A percentile compares a stretch with the other conserved stretches of the same genome.
These are phyloP conservation scores for Elephas maximus DNA, from an alignment of 2,113 vertebrate species.

Conservation along the genomic window DNA sequence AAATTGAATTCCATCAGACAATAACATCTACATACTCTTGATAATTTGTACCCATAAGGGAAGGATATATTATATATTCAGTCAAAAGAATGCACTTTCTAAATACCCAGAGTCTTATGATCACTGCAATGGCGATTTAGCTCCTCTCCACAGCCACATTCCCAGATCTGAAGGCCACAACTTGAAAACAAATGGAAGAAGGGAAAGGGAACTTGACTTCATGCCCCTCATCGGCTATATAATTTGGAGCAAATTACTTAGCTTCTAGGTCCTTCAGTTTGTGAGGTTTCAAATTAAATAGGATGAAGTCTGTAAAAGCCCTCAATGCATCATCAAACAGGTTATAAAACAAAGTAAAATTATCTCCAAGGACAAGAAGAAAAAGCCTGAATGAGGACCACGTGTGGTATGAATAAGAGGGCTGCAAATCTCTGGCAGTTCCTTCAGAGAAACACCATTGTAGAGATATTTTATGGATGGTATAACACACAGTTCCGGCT, in stretches of 20 bases:
- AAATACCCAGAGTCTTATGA: not conserved
- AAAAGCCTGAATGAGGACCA: not conserved
- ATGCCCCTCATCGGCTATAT: not conserved
- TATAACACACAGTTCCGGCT: not conserved
- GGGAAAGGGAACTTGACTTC: not conserved
- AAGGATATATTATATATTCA: not conserved
- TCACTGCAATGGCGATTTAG: not conserved
- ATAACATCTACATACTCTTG: not conserved
- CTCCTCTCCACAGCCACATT: not conserved
- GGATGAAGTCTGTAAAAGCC: not conserved
- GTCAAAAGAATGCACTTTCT: not conserved
- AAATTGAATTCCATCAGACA: not conserved
- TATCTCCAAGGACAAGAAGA: not conserved
- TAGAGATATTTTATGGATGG: not conserved
- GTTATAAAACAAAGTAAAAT: not conserved
- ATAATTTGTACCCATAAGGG: not conserved
- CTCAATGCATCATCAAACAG: not conserved
- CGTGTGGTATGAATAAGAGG: not conserved
- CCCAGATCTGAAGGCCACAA: not conserved
- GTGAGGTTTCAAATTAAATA: not conserved
- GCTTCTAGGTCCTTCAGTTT: not conserved
- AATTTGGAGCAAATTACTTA: not conserved
- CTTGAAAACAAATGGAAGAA: not conserved
- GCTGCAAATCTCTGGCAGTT: not conserved
- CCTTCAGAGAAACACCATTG: not conserved